Percentiles rank a stretch among this genome's conserved stretches.
Evolutionary conservation across 2,888 invertebrate species (phyloP).

Genomic region (Parelbella ahira): DNA sequence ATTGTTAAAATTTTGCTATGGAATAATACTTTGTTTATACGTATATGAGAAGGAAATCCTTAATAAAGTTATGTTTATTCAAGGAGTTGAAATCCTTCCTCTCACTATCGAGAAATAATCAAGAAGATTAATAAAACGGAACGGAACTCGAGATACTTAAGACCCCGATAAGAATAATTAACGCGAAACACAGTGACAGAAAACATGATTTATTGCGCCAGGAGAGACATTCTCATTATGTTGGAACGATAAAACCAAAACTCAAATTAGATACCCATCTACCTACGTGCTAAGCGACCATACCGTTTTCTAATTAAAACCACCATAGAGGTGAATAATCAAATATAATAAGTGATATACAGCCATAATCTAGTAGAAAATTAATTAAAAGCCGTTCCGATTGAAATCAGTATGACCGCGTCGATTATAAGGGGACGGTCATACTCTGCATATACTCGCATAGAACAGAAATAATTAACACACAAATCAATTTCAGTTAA

Average conservation of each 20-base stretch:
- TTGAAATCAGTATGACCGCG: conserved; percentile 67
- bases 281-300: conserved; percentile 23
- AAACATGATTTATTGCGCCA: conserved; percentile 22
- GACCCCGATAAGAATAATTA: conserved; percentile 22
- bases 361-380: conserved; percentile 67
- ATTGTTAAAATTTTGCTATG: too few species aligned
- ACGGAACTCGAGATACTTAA: conserved; percentile 19
- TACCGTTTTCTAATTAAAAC: conserved; percentile 35
- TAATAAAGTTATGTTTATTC: too few species aligned
- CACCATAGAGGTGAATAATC: conserved; percentile 31
- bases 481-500: conserved; percentile 2
- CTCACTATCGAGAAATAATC: conserved; percentile 17
- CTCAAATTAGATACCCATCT: conserved; percentile 27
- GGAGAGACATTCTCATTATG: conserved; percentile 29
- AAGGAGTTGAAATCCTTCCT: conserved; percentile 5
- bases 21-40: too few species aligned
- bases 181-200: conserved; percentile 21
- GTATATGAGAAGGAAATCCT: too few species aligned
- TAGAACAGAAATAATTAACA: conserved; percentile 2
- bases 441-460: conserved; percentile 5
- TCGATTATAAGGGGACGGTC: conserved; percentile 45
- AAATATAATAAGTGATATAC: conserved; percentile 50
- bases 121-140: conserved; percentile 21
- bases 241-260: conserved; percentile 31
- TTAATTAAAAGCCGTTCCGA: conserved; percentile 71